Evolutionary conservation across 2,113 vertebrate species (phyloP).

Genomic region (Coracopsis vasa): DNA sequence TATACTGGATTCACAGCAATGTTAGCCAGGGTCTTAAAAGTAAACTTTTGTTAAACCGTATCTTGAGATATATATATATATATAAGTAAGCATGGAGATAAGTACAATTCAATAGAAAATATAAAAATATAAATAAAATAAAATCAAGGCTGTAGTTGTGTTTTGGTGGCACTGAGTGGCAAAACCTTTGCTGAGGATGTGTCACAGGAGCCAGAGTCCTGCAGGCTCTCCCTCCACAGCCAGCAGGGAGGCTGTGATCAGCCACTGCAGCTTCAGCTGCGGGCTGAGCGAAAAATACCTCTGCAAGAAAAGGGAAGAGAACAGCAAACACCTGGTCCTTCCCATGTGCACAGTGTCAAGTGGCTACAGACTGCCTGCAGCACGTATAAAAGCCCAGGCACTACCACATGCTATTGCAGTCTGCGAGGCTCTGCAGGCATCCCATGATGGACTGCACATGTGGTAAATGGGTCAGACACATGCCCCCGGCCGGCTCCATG

Average conservation of each 20-base stretch:
- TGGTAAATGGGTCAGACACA: not conserved
- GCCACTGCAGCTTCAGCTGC: not conserved
- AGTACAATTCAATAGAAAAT: not conserved
- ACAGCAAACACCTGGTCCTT: not conserved
- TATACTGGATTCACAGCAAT: not conserved
- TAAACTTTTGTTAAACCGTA: not conserved
- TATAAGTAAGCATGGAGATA: not conserved
- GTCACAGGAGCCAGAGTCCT: not conserved
- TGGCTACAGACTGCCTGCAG: not conserved
- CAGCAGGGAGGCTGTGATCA: rapidly evolving
- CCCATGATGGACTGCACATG: not conserved
- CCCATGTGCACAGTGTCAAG: not conserved
- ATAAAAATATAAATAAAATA: not conserved
- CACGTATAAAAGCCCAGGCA: not conserved
- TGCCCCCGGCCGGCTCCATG: rapidly evolving
- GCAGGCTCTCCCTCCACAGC: not conserved
- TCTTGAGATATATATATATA: not conserved
- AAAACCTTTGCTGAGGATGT: not conserved
- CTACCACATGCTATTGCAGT: not conserved
- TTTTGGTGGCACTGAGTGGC: not conserved
- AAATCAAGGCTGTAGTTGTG: not conserved
- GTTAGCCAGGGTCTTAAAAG: not conserved
- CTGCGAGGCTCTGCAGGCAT: not conserved
- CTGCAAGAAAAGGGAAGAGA: not conserved
- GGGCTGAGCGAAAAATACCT: rapidly evolving